These are phyloP conservation scores for Drosophila ochracea DNA, from an alignment of 2,888 invertebrate genomes.

Conservation along the genomic window DNA sequence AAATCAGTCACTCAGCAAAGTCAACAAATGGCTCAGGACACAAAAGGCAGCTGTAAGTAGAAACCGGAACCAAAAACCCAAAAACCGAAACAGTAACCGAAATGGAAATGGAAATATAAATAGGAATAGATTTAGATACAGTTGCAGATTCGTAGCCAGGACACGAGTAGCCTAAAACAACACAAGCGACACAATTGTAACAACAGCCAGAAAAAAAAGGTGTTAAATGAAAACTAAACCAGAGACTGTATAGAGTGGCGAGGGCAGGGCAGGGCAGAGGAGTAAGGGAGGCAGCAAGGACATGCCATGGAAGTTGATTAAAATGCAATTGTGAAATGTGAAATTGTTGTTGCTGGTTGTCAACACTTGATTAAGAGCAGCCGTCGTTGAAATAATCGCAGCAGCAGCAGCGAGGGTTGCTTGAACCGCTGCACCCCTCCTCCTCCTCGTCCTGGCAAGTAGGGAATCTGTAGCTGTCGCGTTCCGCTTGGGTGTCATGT, in stretches of 20 bases:
- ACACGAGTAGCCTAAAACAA: constrained; percentile 62
- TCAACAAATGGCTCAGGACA: constrained; percentile 58
- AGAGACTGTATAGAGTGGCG: neutral
- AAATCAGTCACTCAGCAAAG: constrained; percentile 55
- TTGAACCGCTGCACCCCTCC: neutral
- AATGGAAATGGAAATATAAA: constrained; percentile 20
- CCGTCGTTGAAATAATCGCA: constrained; percentile 49
- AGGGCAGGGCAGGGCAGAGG: constrained; percentile 6
- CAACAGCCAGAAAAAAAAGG: constrained; percentile 60
- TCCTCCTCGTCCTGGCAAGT: neutral
- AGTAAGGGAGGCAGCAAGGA: constrained; percentile 1
- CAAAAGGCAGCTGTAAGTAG: constrained; percentile 49
- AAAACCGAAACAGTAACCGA: constrained; percentile 14
- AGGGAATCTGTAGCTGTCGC: constrained; percentile 47
- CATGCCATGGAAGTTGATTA: constrained; percentile 61
- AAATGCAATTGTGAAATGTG: constrained; percentile 75
- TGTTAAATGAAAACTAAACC: constrained; percentile 74
- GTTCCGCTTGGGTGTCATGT: constrained; percentile 74
- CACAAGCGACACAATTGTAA: constrained; percentile 63
- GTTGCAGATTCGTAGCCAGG: constrained; percentile 37
- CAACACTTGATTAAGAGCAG: constrained; percentile 80
- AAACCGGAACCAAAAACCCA: constrained; percentile 13
- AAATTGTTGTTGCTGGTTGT: constrained; percentile 71
- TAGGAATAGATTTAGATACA: constrained; percentile 43
- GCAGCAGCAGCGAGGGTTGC: constrained; percentile 21